Evolutionary conservation across 2,888 invertebrate genomes (phyloP), one percentile per base, ranked within the genome.

Genomic region (Heliconius hortense): DNA sequence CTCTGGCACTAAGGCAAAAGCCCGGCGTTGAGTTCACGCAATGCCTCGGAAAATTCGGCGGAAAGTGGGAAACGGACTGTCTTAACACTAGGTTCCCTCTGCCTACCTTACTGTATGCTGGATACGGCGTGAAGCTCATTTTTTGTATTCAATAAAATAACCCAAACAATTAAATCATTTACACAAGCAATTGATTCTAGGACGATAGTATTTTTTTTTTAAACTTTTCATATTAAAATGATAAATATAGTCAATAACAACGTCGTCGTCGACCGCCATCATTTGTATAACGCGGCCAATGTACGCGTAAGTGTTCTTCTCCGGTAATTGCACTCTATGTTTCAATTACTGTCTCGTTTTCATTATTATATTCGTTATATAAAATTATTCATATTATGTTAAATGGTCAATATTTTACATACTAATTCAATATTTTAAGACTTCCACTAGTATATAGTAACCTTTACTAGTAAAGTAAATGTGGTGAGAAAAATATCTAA

Each of bases 271-370:
- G 63, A 31, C 31, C 10, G 21, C 31, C 31, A 31, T 63, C 10
- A 63, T 48, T 48, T 31, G 63, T 28, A n/a, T 31, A 64, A 64
- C 39, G 64, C 64, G 64, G 64, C 64, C 64, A 64, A 64, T 39
- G 64, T 64, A 64, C 64, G 64, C 13, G 11, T 64, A 64, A 64
- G 64, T 39, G 13, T 64, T 39, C 64, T 64, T 64, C 64, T 64
- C 35, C 24, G n/a, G 64, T 35, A 39, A 64, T 64, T 64, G 64
- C 35, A 64, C 64, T 64, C 39, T 64, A 63, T 31, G 35, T 64
- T 39, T 64, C 64, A 64, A 35, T 64, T 64, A 24, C 35, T 64
- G 39, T 39, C 64, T 64, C 64, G 64, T n/a, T 64, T 64, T 64
- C n/a, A 13, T 13, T 35, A 64, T 64, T 64, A 24, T 15, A 39